These are phyloP conservation scores for Bombus sylvicola DNA, from an alignment of 1,140 invertebrate species.

Conservation along the genomic window DNA sequence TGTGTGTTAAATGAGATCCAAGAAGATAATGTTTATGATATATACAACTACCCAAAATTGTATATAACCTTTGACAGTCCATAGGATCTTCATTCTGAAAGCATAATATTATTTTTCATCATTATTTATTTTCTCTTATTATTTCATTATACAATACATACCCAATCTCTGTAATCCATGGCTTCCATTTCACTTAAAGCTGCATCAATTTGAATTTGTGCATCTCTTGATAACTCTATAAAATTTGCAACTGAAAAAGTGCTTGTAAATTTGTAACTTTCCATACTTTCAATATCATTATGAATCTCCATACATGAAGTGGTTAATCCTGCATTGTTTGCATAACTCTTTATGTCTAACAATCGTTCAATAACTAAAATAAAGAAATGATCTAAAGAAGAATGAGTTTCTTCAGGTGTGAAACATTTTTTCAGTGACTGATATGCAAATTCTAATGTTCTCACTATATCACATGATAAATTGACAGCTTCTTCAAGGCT, in stretches of 20 bases:
- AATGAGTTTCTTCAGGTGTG: conserved; percentile 73
- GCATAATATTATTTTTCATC: conserved; percentile 4
- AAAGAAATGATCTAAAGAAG: conserved; percentile 84
- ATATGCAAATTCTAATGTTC: conserved; percentile 83
- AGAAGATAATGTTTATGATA: conserved; percentile 89
- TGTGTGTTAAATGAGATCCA: conserved; percentile 87
- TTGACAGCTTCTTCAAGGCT: conserved; percentile 81
- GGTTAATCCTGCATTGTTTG: conserved; percentile 35
- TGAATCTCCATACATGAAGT: conserved; percentile 29
- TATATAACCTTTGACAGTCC: conserved; percentile 90
- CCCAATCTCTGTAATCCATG: conserved; percentile 92
- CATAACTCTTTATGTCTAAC: conserved; percentile 68
- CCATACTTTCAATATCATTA: conserved; percentile 44
- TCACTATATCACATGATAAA: conserved; percentile 81
- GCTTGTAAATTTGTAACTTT: conserved; percentile 74
- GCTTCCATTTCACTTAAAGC: conserved; percentile 91
- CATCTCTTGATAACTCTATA: conserved; percentile 88
- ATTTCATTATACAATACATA: conserved; percentile 69
- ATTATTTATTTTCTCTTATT: conserved; percentile 5
- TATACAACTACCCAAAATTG: conserved; percentile 88
- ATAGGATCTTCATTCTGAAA: conserved; percentile 89
- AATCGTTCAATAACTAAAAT: conserved; percentile 82
- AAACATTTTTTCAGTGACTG: conserved; percentile 83
- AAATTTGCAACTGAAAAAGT: conserved; percentile 82
- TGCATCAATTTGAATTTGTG: conserved; percentile 90